Conservation (phyloP, 2,113 vertebrate genomes). For the Ameiurus melas region DNA sequence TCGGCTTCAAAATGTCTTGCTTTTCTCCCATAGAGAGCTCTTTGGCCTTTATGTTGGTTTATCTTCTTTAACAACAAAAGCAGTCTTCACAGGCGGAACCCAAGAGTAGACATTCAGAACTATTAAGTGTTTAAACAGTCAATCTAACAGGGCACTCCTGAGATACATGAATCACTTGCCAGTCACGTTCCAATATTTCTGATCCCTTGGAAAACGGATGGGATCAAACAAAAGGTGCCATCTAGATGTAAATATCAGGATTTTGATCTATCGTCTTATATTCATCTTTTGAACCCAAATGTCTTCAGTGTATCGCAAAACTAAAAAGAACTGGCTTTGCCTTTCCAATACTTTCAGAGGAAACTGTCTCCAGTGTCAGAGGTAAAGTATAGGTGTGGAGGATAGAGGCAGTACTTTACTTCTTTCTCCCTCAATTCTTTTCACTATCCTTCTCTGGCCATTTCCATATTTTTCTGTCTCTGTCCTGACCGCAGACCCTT, state of each 20-base stretch:
- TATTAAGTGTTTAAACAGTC: neutral
- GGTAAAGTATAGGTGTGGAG: too few relatives aligned
- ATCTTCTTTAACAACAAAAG: neutral
- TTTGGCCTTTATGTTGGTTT: neutral
- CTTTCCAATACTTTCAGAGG: neutral
- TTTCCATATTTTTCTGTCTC: neutral
- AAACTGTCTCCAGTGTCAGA: neutral
- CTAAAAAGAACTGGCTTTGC: neutral
- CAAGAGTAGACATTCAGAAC: neutral
- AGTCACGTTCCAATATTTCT: neutral
- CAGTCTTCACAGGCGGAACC: neutral
- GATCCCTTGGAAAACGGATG: neutral
- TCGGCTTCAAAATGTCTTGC: too few relatives aligned
- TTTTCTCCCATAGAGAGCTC: neutral
- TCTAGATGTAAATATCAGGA: neutral
- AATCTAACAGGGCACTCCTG: neutral
- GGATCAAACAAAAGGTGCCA: neutral
- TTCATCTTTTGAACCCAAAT: neutral
- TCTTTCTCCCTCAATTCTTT: slow-evolving; percentile 7
- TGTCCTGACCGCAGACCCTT: slow-evolving; percentile 30
- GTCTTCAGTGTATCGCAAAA: neutral
- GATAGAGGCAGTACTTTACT: neutral
- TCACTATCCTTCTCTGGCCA: slow-evolving; percentile 8
- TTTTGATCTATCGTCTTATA: neutral
- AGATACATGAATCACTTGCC: neutral